Conservation (phyloP, 2,797 vertebrate genomes). For the Sparidentex hasta region DNA sequence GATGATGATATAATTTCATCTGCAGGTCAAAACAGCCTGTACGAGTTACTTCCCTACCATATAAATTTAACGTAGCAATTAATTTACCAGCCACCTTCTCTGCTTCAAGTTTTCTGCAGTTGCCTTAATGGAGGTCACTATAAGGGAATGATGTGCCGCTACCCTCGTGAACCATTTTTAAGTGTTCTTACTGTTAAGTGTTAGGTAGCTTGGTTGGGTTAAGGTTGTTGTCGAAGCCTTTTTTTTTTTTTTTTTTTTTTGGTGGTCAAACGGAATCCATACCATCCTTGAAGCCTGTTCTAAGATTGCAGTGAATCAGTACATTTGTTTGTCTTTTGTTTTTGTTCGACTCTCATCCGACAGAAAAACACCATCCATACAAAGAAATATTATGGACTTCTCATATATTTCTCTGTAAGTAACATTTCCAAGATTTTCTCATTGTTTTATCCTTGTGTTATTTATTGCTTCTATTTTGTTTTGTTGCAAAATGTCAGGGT, state of each 20-base stretch:
- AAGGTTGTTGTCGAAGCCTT: constrained; percentile 25
- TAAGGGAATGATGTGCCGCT: constrained; percentile 39
- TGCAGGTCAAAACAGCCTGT: background rate
- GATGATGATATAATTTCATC: background rate
- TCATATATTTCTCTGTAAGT: constrained; percentile 29
- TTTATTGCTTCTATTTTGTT: constrained; percentile 59
- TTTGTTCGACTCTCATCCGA: constrained; percentile 29
- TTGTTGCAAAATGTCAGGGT: constrained; percentile 23
- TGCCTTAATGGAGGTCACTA: constrained; percentile 74
- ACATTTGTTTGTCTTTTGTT: constrained; percentile 32
- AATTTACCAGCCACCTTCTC: background rate
- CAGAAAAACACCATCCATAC: constrained; percentile 8
- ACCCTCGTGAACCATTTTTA: constrained; percentile 55
- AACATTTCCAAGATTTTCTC: constrained; percentile 26
- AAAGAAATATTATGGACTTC: constrained; percentile 14
- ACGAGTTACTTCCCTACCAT: background rate
- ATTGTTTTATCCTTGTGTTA: constrained; percentile 45
- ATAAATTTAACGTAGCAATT: background rate
- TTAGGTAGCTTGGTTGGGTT: constrained; percentile 15
- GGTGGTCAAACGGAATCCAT: constrained; percentile 15
- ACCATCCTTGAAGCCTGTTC: constrained; percentile 26
- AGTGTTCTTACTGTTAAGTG: constrained; percentile 76
- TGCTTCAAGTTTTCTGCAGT: constrained; percentile 42
- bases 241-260: constrained; percentile 30
- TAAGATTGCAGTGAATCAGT: constrained; percentile 52